Base-by-base conservation (phyloP, 92 coral and sea anemone species). In the Epizoanthus illoricatus region DNA sequence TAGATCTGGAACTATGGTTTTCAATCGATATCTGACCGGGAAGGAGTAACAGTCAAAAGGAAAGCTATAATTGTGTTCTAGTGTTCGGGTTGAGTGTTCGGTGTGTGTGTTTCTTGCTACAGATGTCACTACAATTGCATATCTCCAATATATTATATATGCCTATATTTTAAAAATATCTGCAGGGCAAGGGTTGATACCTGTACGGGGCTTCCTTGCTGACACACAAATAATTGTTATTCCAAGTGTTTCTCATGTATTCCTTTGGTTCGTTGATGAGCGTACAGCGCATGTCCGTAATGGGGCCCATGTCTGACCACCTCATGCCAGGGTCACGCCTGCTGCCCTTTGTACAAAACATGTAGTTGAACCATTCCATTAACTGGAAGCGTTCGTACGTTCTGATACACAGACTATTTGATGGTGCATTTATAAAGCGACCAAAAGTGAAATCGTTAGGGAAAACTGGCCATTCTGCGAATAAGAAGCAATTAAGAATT, bases 361-460 rank as follows among this genome's bases (percentile, higher is more conserved):
- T 72, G 40, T 81, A 81, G 60, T 89, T 70, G 64, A 81, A 81
- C 91, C 95, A 94, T 4, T 59, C 39, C 41, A 83, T 82, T 52
- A 86, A 90, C n/a, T 88, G 89, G 49, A 68, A 64, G 24, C 96
- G 73, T 56, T 95, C 98, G 73, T 87, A 93, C 18, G 90, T 86
- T 43, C 94, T 76, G 15, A 93, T 52, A 63, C 98, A 95, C 54
- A 76, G 80, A 23, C 84, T 80, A 47, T 81, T 92, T 16, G 56
- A 65, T 13, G 88, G 87, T 9, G 47, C 13, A 41, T 92, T 89
- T 13, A 87, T 42, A 7, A 56, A 20, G 5, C 73, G 70, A 17
- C 84, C 75, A 86, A 94, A 95, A 21, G 71, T 81, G 81, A 95
- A 95, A 57, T 93, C 97, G 5, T 86, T 88, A 23, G 98, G 98